phyloP scores from a whole-genome alignment of 2,113 vertebrate species.

The Pavo muticus region DNA sequence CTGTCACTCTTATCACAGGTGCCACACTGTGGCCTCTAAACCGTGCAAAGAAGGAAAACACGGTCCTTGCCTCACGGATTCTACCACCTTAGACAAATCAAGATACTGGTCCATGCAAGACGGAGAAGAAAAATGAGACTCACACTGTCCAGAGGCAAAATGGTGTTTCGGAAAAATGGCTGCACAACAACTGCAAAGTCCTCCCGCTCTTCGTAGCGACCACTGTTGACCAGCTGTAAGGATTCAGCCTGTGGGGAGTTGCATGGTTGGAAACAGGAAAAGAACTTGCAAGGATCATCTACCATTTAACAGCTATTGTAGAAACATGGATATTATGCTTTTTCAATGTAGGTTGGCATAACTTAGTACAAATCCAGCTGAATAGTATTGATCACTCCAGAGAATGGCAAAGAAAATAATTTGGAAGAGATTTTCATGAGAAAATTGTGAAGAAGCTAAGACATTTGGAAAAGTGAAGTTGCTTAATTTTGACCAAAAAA shows the following conservation, averaged over 20 bases:
- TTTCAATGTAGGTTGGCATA: background rate
- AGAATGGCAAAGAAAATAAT: background rate
- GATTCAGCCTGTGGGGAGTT: slow-evolving; percentile 14
- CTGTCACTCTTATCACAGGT: background rate
- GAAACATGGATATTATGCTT: background rate
- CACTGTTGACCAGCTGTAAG: slow-evolving; percentile 63
- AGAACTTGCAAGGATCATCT: background rate
- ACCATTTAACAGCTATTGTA: background rate
- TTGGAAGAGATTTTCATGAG: background rate
- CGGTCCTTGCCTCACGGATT: background rate
- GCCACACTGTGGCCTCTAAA: background rate
- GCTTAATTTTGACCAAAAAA: background rate
- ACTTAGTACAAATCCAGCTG: background rate
- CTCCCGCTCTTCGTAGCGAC: slow-evolving; percentile 79
- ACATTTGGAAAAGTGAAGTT: background rate
- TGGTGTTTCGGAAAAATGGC: slow-evolving; percentile 86
- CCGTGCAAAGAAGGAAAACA: background rate
- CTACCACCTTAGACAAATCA: background rate
- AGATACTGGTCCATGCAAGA: background rate
- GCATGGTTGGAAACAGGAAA: background rate
- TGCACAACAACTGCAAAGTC: slow-evolving; percentile 89
- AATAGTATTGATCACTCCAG: background rate
- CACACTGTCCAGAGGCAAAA: slow-evolving; percentile 82
- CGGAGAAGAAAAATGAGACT: slow-evolving; percentile 31
- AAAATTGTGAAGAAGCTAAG: background rate